Evolutionary conservation across 1,140 invertebrate genomes (phyloP).

Genomic region (Lepidurus couesii): DNA sequence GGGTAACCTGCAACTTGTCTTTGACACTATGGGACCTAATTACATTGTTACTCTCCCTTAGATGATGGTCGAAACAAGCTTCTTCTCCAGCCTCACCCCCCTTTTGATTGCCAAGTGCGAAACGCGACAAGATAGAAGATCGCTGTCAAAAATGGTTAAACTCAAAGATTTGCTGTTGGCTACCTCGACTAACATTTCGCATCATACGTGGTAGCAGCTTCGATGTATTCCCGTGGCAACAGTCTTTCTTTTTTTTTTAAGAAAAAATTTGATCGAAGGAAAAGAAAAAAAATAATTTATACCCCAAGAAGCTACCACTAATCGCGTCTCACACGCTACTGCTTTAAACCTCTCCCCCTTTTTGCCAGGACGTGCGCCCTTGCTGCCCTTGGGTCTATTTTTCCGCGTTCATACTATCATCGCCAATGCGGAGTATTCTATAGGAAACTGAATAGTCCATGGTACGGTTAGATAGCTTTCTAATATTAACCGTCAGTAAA

Average conservation of each 20-base stretch:
- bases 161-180: background rate
- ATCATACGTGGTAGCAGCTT: no score
- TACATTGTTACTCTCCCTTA: slow-evolving; percentile 22
- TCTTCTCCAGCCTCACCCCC: background rate
- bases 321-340: slow-evolving; percentile 7
- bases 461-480: background rate
- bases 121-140: background rate
- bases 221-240: background rate
- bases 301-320: slow-evolving; percentile 21
- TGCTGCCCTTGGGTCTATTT: background rate
- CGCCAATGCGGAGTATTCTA: no score
- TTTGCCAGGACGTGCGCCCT: background rate
- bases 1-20: slow-evolving; percentile 21
- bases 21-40: slow-evolving; percentile 5
- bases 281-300: slow-evolving; percentile 22
- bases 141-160: background rate
- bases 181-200: no score
- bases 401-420: background rate
- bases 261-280: background rate
- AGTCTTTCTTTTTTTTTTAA: background rate
- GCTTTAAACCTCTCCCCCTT: slow-evolving; percentile 13
- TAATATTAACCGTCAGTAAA: slow-evolving; percentile 15
- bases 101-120: slow-evolving; percentile 7
- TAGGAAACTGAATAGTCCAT: no score
- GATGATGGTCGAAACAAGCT: background rate